Conservation (phyloP, 1,140 invertebrate genomes). For the Drosophila mauritiana region DNA sequence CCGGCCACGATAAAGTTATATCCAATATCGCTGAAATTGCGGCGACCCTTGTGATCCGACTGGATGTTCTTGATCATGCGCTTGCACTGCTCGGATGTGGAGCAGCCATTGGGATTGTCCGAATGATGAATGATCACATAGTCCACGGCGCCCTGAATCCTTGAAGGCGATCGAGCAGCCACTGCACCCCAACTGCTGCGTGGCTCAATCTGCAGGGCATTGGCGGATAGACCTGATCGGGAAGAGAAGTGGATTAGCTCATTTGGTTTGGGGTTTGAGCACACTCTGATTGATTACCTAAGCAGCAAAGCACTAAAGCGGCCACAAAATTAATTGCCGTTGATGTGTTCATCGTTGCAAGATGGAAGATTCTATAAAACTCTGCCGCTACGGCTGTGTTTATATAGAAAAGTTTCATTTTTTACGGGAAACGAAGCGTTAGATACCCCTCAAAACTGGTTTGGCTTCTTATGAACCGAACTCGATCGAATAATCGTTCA, state of each 20-base stretch:
- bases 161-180: slow-evolving; percentile 65
- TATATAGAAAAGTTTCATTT: slow-evolving; percentile 48
- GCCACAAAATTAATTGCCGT: slow-evolving; percentile 45
- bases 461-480: too few relatives aligned
- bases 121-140: slow-evolving; percentile 92
- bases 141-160: slow-evolving; percentile 85
- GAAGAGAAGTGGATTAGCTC: not conserved
- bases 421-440: not conserved
- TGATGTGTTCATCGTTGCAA: slow-evolving; percentile 45
- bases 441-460: not conserved
- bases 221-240: slow-evolving; percentile 29
- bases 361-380: slow-evolving; percentile 21
- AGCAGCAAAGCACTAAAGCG: slow-evolving; percentile 31
- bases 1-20: slow-evolving; percentile 87
- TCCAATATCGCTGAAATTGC: slow-evolving; percentile 89
- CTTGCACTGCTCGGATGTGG: slow-evolving; percentile 85
- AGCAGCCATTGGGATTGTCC: slow-evolving; percentile 86
- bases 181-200: slow-evolving; percentile 78
- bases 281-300: slow-evolving; percentile 61
- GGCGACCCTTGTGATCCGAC: slow-evolving; percentile 86
- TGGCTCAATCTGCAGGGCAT: slow-evolving; percentile 65
- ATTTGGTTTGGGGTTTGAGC: not conserved
- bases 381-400: slow-evolving; percentile 13
- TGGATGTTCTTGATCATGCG: slow-evolving; percentile 87
- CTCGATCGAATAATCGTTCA: too few relatives aligned